Percentiles rank a stretch among this genome's conserved stretches.
Evolutionary conservation across 2,113 vertebrate genomes (phyloP).

Genomic region (Apus apus): DNA sequence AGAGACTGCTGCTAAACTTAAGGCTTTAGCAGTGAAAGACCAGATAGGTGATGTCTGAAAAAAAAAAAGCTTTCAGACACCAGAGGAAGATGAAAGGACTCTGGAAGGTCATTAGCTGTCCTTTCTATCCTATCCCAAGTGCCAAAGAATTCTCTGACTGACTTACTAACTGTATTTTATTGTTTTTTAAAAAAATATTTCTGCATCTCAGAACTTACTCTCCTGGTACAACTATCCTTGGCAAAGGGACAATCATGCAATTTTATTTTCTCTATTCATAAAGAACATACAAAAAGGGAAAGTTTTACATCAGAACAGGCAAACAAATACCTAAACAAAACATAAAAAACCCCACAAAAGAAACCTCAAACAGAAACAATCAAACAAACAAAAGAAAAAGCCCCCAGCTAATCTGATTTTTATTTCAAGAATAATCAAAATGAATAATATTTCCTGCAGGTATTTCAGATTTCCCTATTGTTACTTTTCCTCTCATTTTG

Average conservation of each 20-base stretch:
- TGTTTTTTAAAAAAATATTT: background rate
- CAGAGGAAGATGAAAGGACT: background rate
- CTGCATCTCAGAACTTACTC: background rate
- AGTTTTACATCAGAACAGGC: background rate
- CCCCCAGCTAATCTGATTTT: background rate
- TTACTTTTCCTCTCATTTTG: background rate
- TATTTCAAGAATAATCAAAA: background rate
- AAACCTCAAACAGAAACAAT: background rate
- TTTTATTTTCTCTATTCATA: background rate
- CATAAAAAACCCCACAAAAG: too few relatives aligned
- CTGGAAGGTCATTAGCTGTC: background rate
- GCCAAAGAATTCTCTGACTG: background rate
- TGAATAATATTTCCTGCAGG: background rate
- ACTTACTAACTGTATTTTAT: background rate
- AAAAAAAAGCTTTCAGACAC: background rate
- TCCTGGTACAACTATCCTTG: background rate
- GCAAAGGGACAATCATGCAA: background rate
- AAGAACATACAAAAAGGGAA: background rate
- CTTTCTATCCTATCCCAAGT: background rate
- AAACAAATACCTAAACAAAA: too few relatives aligned
- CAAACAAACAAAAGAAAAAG: too few relatives aligned
- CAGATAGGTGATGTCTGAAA: background rate
- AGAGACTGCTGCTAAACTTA: background rate
- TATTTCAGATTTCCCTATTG: background rate
- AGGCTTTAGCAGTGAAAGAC: background rate